Conservation (phyloP, 2,888 invertebrate species). For the Drosophila ustulata region DNA sequence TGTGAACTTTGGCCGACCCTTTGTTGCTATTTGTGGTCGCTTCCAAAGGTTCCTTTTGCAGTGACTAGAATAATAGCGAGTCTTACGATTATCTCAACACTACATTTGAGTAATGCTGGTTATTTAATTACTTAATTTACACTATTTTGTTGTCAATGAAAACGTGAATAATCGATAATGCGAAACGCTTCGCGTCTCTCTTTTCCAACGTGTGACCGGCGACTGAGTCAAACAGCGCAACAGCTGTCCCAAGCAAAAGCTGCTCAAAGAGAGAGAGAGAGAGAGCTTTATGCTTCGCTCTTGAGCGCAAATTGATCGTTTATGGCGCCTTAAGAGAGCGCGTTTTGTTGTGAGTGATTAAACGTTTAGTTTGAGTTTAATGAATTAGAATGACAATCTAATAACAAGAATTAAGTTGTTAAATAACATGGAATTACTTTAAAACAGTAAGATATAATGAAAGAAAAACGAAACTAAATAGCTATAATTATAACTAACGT, state of each 20-base stretch:
- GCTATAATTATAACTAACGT: too few species aligned
- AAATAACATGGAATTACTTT: too few species aligned
- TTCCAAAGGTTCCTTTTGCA: constrained; percentile 28
- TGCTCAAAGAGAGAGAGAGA: background rate
- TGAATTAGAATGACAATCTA: too few species aligned
- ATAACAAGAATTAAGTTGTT: too few species aligned
- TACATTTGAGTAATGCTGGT: background rate
- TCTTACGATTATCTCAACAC: background rate
- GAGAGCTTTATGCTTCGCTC: constrained; percentile 6
- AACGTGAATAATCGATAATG: background rate
- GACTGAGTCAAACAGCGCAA: constrained; percentile 9
- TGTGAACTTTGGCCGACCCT: constrained; percentile 37
- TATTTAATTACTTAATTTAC: constrained; percentile 7
- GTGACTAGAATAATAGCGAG: background rate
- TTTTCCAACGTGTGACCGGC: constrained; percentile 1
- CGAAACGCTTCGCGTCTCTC: background rate
- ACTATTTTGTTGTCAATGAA: background rate
- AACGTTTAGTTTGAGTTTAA: too few species aligned
- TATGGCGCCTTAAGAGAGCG: background rate
- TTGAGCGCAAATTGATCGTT: constrained; percentile 10
- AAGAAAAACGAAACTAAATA: too few species aligned
- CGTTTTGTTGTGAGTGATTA: background rate
- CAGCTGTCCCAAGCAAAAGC: background rate
- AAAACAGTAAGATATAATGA: too few species aligned
- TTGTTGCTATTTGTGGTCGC: background rate